Evolutionary conservation across 2,888 invertebrate genomes (phyloP), one percentile per base, ranked within the genome.

Genomic region (Eugnorisma glareosa): DNA sequence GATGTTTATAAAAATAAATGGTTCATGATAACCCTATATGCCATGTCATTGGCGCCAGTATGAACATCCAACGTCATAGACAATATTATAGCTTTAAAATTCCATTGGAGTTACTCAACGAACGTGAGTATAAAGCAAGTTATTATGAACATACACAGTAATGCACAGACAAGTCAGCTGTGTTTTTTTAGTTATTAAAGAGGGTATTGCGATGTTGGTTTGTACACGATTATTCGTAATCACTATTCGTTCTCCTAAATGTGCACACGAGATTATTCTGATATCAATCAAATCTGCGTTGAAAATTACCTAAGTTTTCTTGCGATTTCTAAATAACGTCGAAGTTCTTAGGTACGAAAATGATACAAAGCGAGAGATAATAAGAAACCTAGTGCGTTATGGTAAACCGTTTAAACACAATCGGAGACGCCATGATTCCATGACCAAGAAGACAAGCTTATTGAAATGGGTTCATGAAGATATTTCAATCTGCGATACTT

Each of bases 91-190:
- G 86, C 85, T 86, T 87, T 87, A 76, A 86, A 90, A 93, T 92
- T 92, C 92, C 89, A 85, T 72, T 73, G 75, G 84, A 84, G 88
- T 93, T 92, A 93, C 90, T 93, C 93, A 92, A 89, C 81, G 86
- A 81, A 85, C 88, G 89, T 89, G 88, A 89, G 89, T 89, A 91
- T 91, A 91, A 89, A 88, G 91, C 91, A 91, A 92, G 91, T 89
- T 89, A 87, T 88, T 89, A 83, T 83, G 81, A 85, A 83, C 82
- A 83, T 4, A 78, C 35, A 79, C 73, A 79, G 85, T 86, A 76
- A 54, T 70, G 76, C 43, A 81, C 72, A 84, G 64, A 68, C 75
- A 73, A 75, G 67, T 81, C 79, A 85, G 68, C 78, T 81, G 78
- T 79, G 67, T 85, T 76, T 85, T 77, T 82, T 85, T 79, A 71